Evolutionary conservation across 2,113 vertebrate genomes (phyloP), one percentile per base, ranked within the genome.

Genomic region (Gracilinanus agilis): DNA sequence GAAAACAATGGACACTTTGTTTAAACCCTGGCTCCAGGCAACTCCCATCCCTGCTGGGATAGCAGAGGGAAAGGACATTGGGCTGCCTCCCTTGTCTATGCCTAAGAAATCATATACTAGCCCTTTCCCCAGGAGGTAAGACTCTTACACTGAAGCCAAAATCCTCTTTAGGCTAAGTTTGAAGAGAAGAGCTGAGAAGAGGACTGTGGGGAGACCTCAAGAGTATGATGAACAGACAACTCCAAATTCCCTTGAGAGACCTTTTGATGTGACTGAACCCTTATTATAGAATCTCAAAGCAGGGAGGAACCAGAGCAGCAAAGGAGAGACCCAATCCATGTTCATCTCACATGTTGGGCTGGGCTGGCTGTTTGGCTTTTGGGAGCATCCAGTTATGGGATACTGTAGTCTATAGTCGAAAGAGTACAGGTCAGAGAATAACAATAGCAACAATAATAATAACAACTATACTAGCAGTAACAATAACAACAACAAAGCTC

Each of bases 61-160:
- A 94, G 91, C 92, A 96, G 90, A 90, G 93, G 61, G 8, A 96
- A 95, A 0, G n/a, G 95, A 93, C 90, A 94, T 0, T 0, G 53
- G 24, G 21, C 88, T 97, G 11, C 90, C 83, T 94, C 44, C 58
- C 89, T 97, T 2, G 54, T 25, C 95, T 55, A 95, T n/a, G 13
- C 83, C 5, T 1, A 91, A 53, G 55, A 98, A 96, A 95, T 94
- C 95, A 96, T 67, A 97, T 97, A 89, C 88, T 98, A 96, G 93
- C 96, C 90, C 88, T 96, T 96, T 29, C 11, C 54, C 91, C 93
- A 90, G 13, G 27, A 95, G 56, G 2, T 53, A 90, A 12, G 27
- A 9, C 10, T 92, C 44, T 55, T 49, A 55, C 29, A 55, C 23
- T 94, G 88, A 90, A 93, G 75, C 90, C 53, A 93, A 96, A 94